phyloP scores from a whole-genome alignment of 2,888 invertebrate species.

The Odiellus spinosus region DNA sequence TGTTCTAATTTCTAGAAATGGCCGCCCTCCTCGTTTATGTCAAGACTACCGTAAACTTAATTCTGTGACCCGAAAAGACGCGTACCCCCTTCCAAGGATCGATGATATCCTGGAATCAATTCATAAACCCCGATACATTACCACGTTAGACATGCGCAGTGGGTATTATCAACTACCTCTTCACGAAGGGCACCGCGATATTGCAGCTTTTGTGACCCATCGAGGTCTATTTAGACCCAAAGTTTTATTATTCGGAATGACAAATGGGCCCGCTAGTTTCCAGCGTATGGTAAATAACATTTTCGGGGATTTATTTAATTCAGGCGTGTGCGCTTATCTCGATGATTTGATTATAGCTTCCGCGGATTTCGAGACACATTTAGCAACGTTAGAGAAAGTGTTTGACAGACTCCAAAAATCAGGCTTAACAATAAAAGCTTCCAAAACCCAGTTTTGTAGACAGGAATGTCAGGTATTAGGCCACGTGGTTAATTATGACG shows the following conservation, averaged over 20 bases:
- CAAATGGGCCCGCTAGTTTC: not conserved
- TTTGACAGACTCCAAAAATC: not conserved
- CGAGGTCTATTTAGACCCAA: too few species aligned
- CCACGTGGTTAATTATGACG: not conserved
- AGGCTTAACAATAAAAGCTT: not conserved
- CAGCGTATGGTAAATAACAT: not conserved
- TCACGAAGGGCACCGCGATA: constrained; percentile 6
- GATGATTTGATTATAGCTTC: not conserved
- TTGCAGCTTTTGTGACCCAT: constrained; percentile 18
- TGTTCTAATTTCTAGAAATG: not conserved
- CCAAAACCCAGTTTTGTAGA: not conserved
- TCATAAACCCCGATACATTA: constrained; percentile 1
- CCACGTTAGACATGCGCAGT: constrained; percentile 11
- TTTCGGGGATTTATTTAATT: not conserved
- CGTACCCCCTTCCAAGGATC: too few species aligned
- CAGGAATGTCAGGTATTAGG: not conserved
- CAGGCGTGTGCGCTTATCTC: not conserved
- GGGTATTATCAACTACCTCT: constrained; percentile 17
- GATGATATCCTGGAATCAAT: too few species aligned
- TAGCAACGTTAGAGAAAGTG: not conserved
- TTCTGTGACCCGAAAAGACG: too few species aligned
- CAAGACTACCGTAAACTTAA: too few species aligned
- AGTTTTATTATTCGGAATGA: not conserved
- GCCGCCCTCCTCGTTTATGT: too few species aligned
- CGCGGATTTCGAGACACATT: not conserved